phyloP scores from a whole-genome alignment of 2,113 vertebrate genomes.

The Sturnus vulgaris region DNA sequence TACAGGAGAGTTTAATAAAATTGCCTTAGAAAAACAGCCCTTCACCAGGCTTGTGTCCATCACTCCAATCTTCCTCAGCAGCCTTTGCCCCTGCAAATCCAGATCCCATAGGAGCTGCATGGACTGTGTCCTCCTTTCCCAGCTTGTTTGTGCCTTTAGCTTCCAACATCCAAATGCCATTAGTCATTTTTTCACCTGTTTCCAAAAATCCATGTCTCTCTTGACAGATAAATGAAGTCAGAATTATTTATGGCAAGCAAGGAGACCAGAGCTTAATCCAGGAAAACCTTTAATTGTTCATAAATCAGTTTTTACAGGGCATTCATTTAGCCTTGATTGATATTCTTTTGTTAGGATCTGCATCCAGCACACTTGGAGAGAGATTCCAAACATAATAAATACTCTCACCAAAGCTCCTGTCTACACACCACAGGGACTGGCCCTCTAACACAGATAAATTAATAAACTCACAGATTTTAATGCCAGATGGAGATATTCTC shows the following conservation, averaged over 20 bases:
- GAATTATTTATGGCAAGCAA: not conserved
- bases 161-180: not conserved
- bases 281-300: not conserved
- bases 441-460: not conserved
- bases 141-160: not conserved
- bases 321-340: not conserved
- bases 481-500: not conserved
- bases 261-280: not conserved
- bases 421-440: not conserved
- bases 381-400: not conserved
- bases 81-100: not conserved
- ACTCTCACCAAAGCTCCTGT: not conserved
- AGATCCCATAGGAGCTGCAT: not conserved
- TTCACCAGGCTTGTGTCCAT: not conserved
- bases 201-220: not conserved
- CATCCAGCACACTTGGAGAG: not conserved
- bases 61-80: not conserved
- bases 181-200: not conserved
- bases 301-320: slow-evolving; percentile 14
- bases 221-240: not conserved
- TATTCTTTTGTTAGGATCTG: slow-evolving; percentile 24
- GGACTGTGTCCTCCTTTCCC: not conserved
- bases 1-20: not conserved
- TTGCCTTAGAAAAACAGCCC: not conserved
- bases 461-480: not conserved